phyloP scores from a whole-genome alignment of 2,888 invertebrate genomes.

The Aleiodes testaceus region DNA sequence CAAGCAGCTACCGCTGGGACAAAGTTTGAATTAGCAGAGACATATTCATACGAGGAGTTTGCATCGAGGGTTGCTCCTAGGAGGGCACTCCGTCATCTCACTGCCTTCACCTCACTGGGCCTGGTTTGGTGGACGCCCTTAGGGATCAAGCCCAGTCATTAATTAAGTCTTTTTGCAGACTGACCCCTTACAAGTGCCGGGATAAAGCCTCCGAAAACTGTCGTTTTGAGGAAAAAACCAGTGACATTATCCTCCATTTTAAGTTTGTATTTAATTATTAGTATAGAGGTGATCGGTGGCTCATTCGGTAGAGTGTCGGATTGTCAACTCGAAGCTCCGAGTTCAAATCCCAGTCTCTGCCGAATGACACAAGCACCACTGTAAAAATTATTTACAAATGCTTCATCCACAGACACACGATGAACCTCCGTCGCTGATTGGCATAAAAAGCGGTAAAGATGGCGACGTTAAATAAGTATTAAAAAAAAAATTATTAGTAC shows the following conservation, averaged over 20 bases:
- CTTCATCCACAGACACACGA: too few relatives aligned
- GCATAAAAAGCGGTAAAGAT: too few relatives aligned
- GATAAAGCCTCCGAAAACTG: slow-evolving; percentile 8
- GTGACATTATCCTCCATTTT: background rate
- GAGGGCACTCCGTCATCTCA: slow-evolving; percentile 73
- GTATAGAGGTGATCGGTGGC: too few relatives aligned
- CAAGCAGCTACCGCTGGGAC: slow-evolving; percentile 67
- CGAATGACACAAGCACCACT: too few relatives aligned
- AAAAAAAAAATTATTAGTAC: too few relatives aligned
- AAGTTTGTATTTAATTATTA: background rate
- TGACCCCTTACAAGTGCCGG: slow-evolving; percentile 70
- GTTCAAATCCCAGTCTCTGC: too few relatives aligned
- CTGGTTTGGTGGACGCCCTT: slow-evolving; percentile 60
- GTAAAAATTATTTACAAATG: too few relatives aligned
- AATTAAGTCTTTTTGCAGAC: slow-evolving; percentile 72
- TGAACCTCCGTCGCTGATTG: too few relatives aligned
- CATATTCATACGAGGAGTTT: slow-evolving; percentile 74
- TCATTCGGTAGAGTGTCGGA: too few relatives aligned
- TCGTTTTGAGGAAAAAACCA: background rate
- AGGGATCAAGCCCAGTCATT: slow-evolving; percentile 57
- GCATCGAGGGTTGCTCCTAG: slow-evolving; percentile 73
- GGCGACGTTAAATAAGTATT: too few relatives aligned
- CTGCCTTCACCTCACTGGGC: slow-evolving; percentile 62
- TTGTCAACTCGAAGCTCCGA: too few relatives aligned
- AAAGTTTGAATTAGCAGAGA: slow-evolving; percentile 74